Evolutionary conservation across 2,888 invertebrate species (phyloP).

Genomic region (Diachrysia chrysitis): DNA sequence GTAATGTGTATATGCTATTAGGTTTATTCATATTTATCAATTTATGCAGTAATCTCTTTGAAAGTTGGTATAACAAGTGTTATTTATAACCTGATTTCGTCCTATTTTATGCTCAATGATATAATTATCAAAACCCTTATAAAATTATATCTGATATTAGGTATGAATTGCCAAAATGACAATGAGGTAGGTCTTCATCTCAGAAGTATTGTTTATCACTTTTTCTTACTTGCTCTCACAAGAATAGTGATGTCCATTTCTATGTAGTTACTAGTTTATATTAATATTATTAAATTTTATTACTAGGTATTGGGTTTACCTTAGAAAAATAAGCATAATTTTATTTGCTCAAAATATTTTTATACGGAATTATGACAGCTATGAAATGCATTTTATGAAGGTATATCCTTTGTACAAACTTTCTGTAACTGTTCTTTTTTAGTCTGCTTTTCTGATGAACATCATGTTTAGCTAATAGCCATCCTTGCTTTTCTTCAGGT

Average conservation of each 20-base stretch:
- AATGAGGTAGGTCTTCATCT: constrained; percentile 39
- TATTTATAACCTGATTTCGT: constrained; percentile 55
- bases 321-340: constrained; percentile 63
- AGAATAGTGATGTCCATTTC: constrained; percentile 45
- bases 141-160: constrained; percentile 43
- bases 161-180: constrained; percentile 49
- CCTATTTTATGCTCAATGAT: constrained; percentile 60
- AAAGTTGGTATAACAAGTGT: constrained; percentile 36
- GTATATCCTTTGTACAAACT: constrained; percentile 29
- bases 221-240: constrained; percentile 47
- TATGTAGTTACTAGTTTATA: constrained; percentile 41
- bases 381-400: constrained; percentile 49
- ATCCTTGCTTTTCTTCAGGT: constrained; percentile 63
- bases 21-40: constrained; percentile 30
- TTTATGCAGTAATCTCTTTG: constrained; percentile 24
- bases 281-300: constrained; percentile 42
- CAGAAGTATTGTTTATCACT: constrained; percentile 38
- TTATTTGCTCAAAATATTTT: constrained; percentile 65
- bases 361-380: constrained; percentile 53
- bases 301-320: constrained; percentile 60
- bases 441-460: constrained; percentile 44
- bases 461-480: constrained; percentile 51
- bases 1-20: constrained; percentile 35
- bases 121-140: constrained; percentile 41
- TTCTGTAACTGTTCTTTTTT: constrained; percentile 19